A percentile compares a stretch with the other conserved stretches of the same genome.
Conservation (phyloP, 2,888 invertebrate species). For the Aphodius granarius region DNA sequence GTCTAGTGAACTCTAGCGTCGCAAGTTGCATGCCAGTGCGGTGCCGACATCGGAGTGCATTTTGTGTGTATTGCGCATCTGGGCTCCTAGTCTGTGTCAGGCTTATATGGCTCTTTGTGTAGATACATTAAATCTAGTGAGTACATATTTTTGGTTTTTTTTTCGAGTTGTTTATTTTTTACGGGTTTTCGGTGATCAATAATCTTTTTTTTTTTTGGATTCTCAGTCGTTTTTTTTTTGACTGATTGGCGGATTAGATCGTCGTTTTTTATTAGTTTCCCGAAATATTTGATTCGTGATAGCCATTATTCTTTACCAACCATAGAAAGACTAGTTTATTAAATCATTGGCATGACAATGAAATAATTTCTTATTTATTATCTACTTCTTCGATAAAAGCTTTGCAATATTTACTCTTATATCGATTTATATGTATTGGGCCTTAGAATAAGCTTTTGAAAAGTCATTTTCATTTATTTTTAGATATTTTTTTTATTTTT, state of each 20-base stretch:
- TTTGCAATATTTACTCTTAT: no score
- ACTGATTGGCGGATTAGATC: not conserved
- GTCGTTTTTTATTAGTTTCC: no score
- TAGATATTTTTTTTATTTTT: no score
- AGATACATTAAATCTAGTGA: conserved; percentile 9
- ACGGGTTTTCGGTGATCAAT: not conserved
- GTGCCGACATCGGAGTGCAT: conserved; percentile 8
- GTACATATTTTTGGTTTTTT: not conserved
- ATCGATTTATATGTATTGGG: no score
- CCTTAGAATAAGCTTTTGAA: no score
- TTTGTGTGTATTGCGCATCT: conserved; percentile 2
- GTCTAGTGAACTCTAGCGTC: not conserved
- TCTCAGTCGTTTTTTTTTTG: not conserved
- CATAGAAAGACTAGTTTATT: no score
- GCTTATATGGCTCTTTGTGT: not conserved
- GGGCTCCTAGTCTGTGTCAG: not conserved
- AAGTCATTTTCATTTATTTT: no score
- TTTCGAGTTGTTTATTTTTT: not conserved
- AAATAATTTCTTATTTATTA: no score
- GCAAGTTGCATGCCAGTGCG: conserved; percentile 13
- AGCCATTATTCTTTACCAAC: no score
- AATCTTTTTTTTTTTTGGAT: not conserved
- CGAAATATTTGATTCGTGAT: no score
- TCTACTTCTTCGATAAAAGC: no score
- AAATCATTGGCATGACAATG: no score